These are phyloP conservation scores for Platygyra sinensis DNA, from an alignment of 64 coral and sea anemone genomes.

Conservation along the genomic window DNA sequence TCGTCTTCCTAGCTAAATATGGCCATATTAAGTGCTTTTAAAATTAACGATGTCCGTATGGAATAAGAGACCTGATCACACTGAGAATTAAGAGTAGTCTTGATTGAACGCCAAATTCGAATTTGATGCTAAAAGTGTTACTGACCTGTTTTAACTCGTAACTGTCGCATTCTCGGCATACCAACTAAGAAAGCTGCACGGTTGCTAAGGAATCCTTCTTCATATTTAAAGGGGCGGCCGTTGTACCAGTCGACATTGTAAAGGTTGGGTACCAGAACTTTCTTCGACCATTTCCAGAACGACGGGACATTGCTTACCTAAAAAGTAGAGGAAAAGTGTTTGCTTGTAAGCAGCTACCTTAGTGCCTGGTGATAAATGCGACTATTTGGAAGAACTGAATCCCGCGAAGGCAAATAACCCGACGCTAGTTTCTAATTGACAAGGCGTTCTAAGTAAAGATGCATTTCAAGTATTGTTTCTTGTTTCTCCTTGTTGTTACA, in stretches of 20 bases:
- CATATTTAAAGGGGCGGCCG: slow-evolving; percentile 48
- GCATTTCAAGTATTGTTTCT: too few species aligned
- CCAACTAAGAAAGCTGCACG: slow-evolving; percentile 74
- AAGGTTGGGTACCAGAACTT: slow-evolving; percentile 60
- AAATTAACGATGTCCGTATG: too few species aligned
- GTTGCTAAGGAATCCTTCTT: slow-evolving; percentile 77
- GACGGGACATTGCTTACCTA: slow-evolving; percentile 43
- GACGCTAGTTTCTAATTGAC: too few species aligned
- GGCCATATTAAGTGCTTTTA: too few species aligned
- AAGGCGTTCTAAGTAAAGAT: too few species aligned
- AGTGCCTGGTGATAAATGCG: too few species aligned
- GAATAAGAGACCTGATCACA: background rate
- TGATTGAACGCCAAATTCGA: background rate
- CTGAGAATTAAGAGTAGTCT: background rate
- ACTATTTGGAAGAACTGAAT: too few species aligned
- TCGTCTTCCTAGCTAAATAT: too few species aligned
- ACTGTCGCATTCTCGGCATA: slow-evolving; percentile 82
- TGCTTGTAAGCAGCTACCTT: too few species aligned
- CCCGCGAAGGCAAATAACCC: too few species aligned
- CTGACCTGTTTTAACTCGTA: slow-evolving; percentile 74
- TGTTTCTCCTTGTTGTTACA: too few species aligned
- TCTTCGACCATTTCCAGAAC: slow-evolving; percentile 75
- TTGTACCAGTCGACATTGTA: slow-evolving; percentile 88
- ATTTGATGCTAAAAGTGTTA: background rate
- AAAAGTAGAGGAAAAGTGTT: background rate